Evolutionary conservation across 2,113 vertebrate genomes (phyloP).

Genomic region (Festucalex cinctus): DNA sequence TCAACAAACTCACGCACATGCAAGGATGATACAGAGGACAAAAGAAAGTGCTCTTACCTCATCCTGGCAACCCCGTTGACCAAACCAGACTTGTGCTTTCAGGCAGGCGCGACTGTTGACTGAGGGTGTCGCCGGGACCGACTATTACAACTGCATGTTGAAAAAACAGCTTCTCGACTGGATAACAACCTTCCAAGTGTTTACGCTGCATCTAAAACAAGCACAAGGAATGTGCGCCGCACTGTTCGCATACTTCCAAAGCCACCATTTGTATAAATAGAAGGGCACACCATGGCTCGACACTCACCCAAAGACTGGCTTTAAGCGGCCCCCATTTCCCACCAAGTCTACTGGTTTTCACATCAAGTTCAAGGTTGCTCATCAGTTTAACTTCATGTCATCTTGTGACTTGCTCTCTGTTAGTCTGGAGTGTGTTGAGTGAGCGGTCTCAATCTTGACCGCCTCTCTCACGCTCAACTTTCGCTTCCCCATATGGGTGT

Average conservation of each 20-base stretch:
- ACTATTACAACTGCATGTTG: neutral
- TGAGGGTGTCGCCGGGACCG: neutral
- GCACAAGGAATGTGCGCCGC: neutral
- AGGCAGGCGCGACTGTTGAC: neutral
- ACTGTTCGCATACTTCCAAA: conserved; percentile 25
- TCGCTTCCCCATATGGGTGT: neutral
- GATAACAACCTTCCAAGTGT: neutral
- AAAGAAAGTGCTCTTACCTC: neutral
- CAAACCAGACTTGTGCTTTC: neutral
- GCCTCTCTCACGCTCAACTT: neutral
- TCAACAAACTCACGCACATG: neutral
- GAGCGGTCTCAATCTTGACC: neutral
- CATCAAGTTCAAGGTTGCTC: neutral
- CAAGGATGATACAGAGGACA: neutral
- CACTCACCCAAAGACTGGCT: conserved; percentile 36
- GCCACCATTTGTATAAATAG: conserved; percentile 44
- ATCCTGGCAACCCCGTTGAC: neutral
- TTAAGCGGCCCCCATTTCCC: neutral
- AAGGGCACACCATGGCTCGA: neutral
- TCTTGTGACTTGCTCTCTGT: neutral
- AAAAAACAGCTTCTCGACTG: neutral
- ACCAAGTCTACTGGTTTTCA: too few relatives aligned
- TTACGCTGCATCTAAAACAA: neutral
- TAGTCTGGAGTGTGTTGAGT: neutral
- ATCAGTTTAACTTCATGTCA: neutral